Conservation (phyloP, 2,797 vertebrate species). For the Mus caroli region DNA sequence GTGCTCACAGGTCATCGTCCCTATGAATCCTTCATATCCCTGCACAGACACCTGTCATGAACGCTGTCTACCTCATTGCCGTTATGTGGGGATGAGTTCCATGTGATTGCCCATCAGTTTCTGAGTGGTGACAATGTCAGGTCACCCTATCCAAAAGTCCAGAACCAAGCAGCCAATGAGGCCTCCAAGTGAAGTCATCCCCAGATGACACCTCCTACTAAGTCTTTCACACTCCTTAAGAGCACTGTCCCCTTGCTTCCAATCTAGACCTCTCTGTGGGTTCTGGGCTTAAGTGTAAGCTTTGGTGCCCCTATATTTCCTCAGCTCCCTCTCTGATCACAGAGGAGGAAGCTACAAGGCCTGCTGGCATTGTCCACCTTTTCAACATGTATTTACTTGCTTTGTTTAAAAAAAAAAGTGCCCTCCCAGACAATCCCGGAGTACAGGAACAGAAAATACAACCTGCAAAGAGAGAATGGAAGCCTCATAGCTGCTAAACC, state of each 20-base stretch:
- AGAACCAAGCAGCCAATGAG: neutral
- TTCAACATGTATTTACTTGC: neutral
- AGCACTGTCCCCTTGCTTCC: neutral
- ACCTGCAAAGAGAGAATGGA: neutral
- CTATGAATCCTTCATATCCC: neutral
- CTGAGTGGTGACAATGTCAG: neutral
- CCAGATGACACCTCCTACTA: neutral
- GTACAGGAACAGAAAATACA: neutral
- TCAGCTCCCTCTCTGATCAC: neutral
- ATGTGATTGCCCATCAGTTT: neutral
- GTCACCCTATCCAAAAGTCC: neutral
- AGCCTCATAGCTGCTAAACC: neutral
- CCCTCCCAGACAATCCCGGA: neutral
- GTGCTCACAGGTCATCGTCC: neutral
- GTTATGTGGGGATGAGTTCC: neutral
- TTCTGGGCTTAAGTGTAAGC: neutral
- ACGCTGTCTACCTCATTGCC: fast-evolving
- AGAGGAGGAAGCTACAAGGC: neutral
- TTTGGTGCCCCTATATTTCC: fast-evolving
- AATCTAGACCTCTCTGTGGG: neutral
- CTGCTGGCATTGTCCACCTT: neutral
- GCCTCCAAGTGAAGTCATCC: neutral
- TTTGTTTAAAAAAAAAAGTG: neutral
- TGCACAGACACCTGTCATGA: fast-evolving
- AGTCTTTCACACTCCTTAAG: neutral